Percentiles rank a stretch among this genome's conserved stretches.
Evolutionary conservation across 2,113 vertebrate species (phyloP).

Genomic region (Craseonycteris thonglongyai): DNA sequence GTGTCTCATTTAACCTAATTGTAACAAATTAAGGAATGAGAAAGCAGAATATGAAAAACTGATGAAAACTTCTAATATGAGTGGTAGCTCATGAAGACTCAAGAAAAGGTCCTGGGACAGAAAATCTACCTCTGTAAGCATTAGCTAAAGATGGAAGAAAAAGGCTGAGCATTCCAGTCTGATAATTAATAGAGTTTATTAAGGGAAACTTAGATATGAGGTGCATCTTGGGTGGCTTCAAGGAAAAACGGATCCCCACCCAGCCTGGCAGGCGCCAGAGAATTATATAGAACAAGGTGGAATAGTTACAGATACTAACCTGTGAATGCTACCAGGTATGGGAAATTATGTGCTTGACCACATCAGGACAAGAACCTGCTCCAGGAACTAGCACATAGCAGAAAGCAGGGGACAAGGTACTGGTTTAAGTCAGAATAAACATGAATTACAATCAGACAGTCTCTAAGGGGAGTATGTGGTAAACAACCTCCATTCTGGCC

Average conservation of each 20-base stretch:
- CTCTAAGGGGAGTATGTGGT: neutral
- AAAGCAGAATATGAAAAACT: neutral
- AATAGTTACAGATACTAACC: neutral
- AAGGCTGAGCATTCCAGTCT: neutral
- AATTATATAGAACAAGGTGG: neutral
- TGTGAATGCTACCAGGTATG: too few relatives aligned
- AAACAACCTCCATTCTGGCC: neutral
- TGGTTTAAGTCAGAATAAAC: too few relatives aligned
- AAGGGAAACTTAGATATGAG: too few relatives aligned
- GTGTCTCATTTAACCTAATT: neutral
- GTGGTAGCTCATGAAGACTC: neutral
- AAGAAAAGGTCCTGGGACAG: neutral
- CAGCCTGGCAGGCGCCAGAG: neutral
- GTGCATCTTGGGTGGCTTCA: neutral
- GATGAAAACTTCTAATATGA: neutral
- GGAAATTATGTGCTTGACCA: neutral
- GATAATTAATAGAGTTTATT: too few relatives aligned
- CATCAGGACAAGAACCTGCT: neutral
- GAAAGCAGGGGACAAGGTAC: too few relatives aligned
- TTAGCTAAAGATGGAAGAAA: neutral
- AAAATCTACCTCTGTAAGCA: neutral
- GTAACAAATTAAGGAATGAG: conserved; percentile 2
- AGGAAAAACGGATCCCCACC: neutral
- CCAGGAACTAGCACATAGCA: too few relatives aligned
- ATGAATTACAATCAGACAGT: too few relatives aligned